phyloP scores from a whole-genome alignment of 2,888 invertebrate genomes.

The Rhogogaster chlorosoma region DNA sequence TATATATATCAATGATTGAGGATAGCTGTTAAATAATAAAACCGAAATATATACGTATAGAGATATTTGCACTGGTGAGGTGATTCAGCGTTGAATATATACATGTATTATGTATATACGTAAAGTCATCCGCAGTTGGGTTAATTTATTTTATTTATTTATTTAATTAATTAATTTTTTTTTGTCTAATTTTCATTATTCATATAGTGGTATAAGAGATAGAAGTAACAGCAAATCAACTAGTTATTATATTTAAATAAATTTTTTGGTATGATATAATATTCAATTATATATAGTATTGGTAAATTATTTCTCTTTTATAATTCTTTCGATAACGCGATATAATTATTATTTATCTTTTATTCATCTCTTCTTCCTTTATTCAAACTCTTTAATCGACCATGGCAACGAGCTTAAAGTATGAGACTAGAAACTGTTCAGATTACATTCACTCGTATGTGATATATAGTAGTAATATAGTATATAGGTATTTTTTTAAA shows the following conservation, averaged over 20 bases:
- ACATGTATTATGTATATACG: neutral
- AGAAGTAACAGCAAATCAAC: slow-evolving; percentile 10
- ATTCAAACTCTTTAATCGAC: slow-evolving; percentile 18
- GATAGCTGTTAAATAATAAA: neutral
- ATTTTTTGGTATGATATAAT: neutral
- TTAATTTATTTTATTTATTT: neutral
- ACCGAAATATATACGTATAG: neutral
- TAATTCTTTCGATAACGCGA: neutral
- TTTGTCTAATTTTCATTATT: slow-evolving; percentile 1
- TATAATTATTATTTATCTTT: neutral
- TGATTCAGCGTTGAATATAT: neutral
- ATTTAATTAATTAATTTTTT: neutral
- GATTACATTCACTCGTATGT: neutral
- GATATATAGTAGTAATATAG: neutral
- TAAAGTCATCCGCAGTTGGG: neutral
- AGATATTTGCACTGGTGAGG: neutral
- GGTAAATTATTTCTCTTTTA: neutral
- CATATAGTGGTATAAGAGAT: neutral
- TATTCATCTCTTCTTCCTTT: neutral
- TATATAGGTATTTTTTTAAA: neutral
- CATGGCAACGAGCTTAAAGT: slow-evolving; percentile 25
- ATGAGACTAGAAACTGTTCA: neutral
- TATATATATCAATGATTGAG: neutral
- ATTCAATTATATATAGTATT: neutral
- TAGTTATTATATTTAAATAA: slow-evolving; percentile 5